Conservation (phyloP, 2,888 invertebrate species). For the Hirudinaria manillensis region DNA sequence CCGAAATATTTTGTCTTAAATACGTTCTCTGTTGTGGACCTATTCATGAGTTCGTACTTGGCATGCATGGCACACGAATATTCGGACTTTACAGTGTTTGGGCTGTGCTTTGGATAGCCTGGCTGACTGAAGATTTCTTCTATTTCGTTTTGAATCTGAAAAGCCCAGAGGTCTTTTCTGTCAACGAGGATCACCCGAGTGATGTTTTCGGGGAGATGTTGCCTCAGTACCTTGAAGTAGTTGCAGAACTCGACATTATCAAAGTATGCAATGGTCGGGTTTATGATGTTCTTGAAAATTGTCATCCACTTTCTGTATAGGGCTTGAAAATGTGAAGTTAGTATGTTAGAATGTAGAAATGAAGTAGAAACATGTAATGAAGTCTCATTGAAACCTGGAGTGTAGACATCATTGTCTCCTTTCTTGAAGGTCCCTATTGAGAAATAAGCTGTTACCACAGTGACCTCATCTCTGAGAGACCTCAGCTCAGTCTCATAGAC, state of each 20-base stretch:
- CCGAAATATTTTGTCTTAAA: slow-evolving; percentile 44
- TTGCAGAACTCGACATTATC: slow-evolving; percentile 40
- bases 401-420: slow-evolving; percentile 31
- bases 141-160: slow-evolving; percentile 41
- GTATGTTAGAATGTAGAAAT: too few species aligned
- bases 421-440: slow-evolving; percentile 38
- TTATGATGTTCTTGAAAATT: slow-evolving; percentile 43
- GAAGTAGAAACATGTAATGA: background rate
- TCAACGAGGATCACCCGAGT: slow-evolving; percentile 41
- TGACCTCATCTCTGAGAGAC: slow-evolving; percentile 15
- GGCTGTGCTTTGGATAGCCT: slow-evolving; percentile 44
- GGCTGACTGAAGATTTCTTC: slow-evolving; percentile 42
- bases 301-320: slow-evolving; percentile 45
- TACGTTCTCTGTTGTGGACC: slow-evolving; percentile 41
- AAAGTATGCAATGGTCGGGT: slow-evolving; percentile 44
- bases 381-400: slow-evolving; percentile 1
- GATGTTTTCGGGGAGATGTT: slow-evolving; percentile 35
- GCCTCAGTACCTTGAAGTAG: slow-evolving; percentile 40
- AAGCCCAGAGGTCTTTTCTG: slow-evolving; percentile 43
- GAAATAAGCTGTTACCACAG: slow-evolving; percentile 38
- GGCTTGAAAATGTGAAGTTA: slow-evolving; percentile 35
- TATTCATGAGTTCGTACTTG: slow-evolving; percentile 46
- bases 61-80: slow-evolving; percentile 49
- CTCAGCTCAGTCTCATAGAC: too few species aligned
- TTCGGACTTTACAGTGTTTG: slow-evolving; percentile 45